These are phyloP conservation scores for Osmerus mordax DNA, from an alignment of 2,113 vertebrate genomes.

Conservation along the genomic window DNA sequence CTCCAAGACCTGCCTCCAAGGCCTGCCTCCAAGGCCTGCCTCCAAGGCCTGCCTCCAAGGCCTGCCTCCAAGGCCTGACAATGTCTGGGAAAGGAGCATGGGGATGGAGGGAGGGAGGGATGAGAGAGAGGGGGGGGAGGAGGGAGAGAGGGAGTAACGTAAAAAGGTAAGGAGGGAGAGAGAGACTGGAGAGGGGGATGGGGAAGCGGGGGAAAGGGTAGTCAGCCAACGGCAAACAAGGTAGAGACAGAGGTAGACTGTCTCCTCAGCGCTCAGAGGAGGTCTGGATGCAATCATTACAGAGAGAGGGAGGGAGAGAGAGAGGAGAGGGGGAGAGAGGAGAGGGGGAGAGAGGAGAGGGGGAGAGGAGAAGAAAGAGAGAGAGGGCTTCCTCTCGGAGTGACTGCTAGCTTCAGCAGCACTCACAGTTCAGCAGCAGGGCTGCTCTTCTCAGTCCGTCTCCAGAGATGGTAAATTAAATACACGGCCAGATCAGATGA, in stretches of 20 bases:
- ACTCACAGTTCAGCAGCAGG: constrained; percentile 45
- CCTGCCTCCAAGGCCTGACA: not conserved
- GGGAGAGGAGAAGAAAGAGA: constrained; percentile 1
- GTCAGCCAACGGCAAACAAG: not conserved
- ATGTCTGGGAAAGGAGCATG: constrained; percentile 11
- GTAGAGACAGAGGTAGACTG: not conserved
- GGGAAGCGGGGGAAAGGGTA: not conserved
- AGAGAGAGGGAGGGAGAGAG: not conserved
- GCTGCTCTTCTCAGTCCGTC: constrained; percentile 29
- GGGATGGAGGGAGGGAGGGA: no score
- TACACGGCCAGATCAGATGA: constrained; percentile 58
- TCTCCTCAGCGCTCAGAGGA: no score
- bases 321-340: not conserved
- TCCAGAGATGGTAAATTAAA: constrained; percentile 61
- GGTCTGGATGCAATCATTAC: constrained; percentile 2
- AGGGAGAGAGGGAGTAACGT: constrained; percentile 5
- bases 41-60: no score
- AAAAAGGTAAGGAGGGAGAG: not conserved
- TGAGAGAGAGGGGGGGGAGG: not conserved
- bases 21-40: no score
- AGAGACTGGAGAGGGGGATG: not conserved
- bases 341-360: not conserved
- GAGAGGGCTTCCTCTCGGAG: constrained; percentile 24
- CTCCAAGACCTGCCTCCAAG: no score
- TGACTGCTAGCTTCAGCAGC: constrained; percentile 36